Conservation (phyloP, 2,797 vertebrate species). For the Sandelia bainsii region DNA sequence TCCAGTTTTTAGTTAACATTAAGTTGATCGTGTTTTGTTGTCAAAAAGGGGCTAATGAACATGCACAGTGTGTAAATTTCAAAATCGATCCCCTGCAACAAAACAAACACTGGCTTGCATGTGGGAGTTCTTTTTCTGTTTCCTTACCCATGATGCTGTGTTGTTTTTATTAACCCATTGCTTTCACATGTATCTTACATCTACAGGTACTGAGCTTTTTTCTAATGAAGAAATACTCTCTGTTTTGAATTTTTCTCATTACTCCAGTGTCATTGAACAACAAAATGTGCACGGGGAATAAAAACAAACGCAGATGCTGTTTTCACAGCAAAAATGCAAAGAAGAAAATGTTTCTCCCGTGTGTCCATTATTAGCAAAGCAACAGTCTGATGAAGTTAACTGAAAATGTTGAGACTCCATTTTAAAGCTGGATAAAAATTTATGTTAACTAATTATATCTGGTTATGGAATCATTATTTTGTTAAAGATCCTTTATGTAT, state of each 20-base stretch:
- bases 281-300: neutral
- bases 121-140: slow-evolving; percentile 71
- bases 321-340: neutral
- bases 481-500: neutral
- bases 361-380: neutral
- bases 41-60: slow-evolving; percentile 69
- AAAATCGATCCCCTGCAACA: slow-evolving; percentile 79
- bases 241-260: slow-evolving; percentile 4
- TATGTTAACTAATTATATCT: slow-evolving; percentile 11
- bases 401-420: neutral
- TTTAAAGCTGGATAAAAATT: slow-evolving; percentile 10
- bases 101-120: slow-evolving; percentile 85
- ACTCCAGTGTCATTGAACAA: slow-evolving; percentile 1
- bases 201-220: slow-evolving; percentile 48
- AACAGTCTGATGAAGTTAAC: neutral
- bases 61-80: slow-evolving; percentile 59
- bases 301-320: slow-evolving; percentile 8
- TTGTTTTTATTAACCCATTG: slow-evolving; percentile 74
- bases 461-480: slow-evolving; percentile 13
- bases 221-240: neutral
- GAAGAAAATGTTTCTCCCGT: neutral
- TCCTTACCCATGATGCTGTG: slow-evolving; percentile 77
- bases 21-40: slow-evolving; percentile 81
- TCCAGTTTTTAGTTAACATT: slow-evolving; percentile 75
- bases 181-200: slow-evolving; percentile 63